Evolutionary conservation across 2,113 vertebrate species (phyloP).

Genomic region (Cathartes aura): DNA sequence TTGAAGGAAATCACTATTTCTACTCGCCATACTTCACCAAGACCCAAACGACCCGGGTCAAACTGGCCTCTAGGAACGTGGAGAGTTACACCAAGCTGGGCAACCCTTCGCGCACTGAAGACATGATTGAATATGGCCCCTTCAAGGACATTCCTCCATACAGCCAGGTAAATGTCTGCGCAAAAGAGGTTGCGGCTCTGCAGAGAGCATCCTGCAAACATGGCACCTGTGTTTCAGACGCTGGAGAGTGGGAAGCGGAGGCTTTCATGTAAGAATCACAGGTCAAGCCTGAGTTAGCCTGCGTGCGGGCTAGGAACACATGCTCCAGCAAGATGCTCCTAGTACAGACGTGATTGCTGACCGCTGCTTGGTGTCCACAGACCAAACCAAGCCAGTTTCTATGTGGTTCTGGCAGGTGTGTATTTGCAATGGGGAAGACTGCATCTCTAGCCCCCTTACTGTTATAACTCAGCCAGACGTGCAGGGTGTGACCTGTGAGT

Average conservation of each 20-base stretch:
- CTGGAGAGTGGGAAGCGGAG: not conserved
- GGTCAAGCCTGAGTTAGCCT: not conserved
- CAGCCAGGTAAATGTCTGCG: conserved; percentile 82
- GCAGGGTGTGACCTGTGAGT: not conserved
- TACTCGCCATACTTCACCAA: conserved; percentile 91
- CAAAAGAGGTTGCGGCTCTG: not conserved
- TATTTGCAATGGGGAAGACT: not conserved
- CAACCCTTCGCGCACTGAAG: conserved; percentile 89
- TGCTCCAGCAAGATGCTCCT: not conserved
- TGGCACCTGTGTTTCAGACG: not conserved
- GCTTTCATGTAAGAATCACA: accelerated
- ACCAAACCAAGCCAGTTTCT: not conserved
- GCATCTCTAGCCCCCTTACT: not conserved
- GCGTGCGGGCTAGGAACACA: accelerated
- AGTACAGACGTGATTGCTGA: not conserved
- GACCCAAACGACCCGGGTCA: conserved; percentile 89
- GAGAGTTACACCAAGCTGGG: conserved; percentile 96
- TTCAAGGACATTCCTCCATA: conserved; percentile 88
- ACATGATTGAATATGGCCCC: conserved; percentile 92
- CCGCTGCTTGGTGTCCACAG: not conserved
- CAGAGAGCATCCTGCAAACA: not conserved
- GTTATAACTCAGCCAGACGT: accelerated
- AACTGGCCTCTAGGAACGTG: conserved; percentile 91
- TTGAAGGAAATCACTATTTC: conserved; percentile 96
- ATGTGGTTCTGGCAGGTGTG: not conserved